A percentile compares a stretch with the other conserved stretches of the same genome.
These are phyloP conservation scores for Ophioninae sp. DNA, from an alignment of 2,888 invertebrate species.

Conservation along the genomic window DNA sequence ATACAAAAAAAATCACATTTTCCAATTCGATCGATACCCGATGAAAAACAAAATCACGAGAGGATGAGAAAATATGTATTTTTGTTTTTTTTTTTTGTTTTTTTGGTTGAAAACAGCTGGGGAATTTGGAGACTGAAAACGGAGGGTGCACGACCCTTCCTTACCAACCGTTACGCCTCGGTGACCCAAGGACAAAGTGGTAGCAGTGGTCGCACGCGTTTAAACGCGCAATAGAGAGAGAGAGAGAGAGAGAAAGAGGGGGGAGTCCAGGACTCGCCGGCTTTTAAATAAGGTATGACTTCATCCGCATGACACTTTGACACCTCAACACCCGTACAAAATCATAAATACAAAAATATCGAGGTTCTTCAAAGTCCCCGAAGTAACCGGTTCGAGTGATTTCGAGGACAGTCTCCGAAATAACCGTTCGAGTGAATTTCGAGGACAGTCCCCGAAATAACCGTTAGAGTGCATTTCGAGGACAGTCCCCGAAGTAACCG, in stretches of 20 bases:
- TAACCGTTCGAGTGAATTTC: no score
- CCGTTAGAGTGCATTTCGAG: no score
- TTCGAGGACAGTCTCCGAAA: no score
- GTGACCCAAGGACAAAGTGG: slow-evolving; percentile 25
- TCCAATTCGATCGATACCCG: not conserved
- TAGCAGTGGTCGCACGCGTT: not conserved
- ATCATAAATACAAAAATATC: no score
- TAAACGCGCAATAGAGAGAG: slow-evolving; percentile 9
- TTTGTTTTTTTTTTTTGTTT: no score
- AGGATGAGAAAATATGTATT: not conserved
- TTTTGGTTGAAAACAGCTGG: not conserved
- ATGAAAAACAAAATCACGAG: not conserved
- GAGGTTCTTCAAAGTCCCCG: no score
- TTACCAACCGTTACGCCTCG: slow-evolving; percentile 6
- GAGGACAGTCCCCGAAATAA: no score
- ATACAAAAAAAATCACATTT: not conserved
- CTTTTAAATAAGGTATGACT: slow-evolving; percentile 33
- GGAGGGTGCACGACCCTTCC: not conserved
- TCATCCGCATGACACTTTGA: slow-evolving; percentile 48
- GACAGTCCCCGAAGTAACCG: no score
- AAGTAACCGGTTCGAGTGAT: no score
- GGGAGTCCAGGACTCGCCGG: slow-evolving; percentile 11
- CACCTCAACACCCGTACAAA: slow-evolving; percentile 35
- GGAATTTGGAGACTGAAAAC: not conserved
- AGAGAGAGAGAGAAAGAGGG: not conserved